phyloP scores from a whole-genome alignment of 2,888 invertebrate genomes.

The Zootermopsis nevadensis region DNA sequence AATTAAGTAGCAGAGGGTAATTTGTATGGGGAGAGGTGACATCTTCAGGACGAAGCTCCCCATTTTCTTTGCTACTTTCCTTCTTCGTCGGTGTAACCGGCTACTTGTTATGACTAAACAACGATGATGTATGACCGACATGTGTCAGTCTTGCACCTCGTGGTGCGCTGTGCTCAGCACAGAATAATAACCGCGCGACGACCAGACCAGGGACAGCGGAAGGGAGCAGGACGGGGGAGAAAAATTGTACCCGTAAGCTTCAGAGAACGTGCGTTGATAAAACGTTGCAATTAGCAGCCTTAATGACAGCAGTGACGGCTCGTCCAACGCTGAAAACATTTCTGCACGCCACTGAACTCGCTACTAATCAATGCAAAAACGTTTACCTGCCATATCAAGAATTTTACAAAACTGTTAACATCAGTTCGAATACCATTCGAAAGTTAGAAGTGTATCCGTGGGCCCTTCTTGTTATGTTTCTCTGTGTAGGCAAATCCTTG shows the following conservation, averaged over 20 bases:
- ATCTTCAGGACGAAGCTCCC: too few species aligned
- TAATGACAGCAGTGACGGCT: constrained; percentile 45
- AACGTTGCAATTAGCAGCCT: constrained; percentile 48
- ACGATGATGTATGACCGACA: neutral
- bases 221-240: neutral
- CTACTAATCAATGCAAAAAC: neutral
- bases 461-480: too few species aligned
- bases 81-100: neutral
- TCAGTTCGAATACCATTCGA: too few species aligned
- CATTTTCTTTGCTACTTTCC: neutral
- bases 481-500: too few species aligned
- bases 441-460: too few species aligned
- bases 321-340: neutral
- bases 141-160: constrained; percentile 19
- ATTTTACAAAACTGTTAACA: too few species aligned
- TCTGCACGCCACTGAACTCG: neutral
- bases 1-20: too few species aligned
- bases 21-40: too few species aligned
- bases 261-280: constrained; percentile 45
- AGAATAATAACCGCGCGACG: constrained; percentile 25
- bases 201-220: neutral
- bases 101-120: neutral
- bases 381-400: too few species aligned
- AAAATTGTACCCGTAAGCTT: constrained; percentile 40
- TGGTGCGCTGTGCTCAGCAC: neutral